Evolutionary conservation across 2,888 invertebrate genomes (phyloP).

Genomic region (Agrotis segetum): DNA sequence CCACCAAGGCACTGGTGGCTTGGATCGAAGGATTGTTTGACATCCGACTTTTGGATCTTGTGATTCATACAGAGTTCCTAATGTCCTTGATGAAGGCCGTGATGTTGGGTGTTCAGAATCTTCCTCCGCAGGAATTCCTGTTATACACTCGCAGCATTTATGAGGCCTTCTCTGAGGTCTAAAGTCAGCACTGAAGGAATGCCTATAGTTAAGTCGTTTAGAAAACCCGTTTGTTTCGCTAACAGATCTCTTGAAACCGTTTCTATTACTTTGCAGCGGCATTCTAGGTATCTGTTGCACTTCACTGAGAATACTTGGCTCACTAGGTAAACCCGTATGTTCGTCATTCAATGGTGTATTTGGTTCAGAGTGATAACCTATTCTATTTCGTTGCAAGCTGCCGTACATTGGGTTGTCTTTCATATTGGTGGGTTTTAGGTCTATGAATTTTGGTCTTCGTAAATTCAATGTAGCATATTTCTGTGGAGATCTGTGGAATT

Average conservation of each 20-base stretch:
- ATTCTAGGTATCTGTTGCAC: slow-evolving; percentile 87
- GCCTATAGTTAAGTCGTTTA: slow-evolving; percentile 87
- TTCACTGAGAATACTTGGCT: slow-evolving; percentile 82
- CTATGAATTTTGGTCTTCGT: slow-evolving; percentile 88
- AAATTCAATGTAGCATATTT: slow-evolving; percentile 88
- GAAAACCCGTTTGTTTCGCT: slow-evolving; percentile 88
- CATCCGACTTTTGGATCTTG: slow-evolving; percentile 93
- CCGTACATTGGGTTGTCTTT: slow-evolving; percentile 84
- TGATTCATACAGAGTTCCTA: slow-evolving; percentile 88
- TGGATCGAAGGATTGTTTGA: slow-evolving; percentile 92
- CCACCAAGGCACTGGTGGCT: slow-evolving; percentile 96
- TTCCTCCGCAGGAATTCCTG: slow-evolving; percentile 85
- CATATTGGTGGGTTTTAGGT: slow-evolving; percentile 78
- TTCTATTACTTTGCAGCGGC: slow-evolving; percentile 86
- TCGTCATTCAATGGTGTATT: slow-evolving; percentile 86
- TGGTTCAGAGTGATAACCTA: slow-evolving; percentile 89
- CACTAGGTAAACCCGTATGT: slow-evolving; percentile 76
- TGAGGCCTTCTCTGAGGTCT: slow-evolving; percentile 85
- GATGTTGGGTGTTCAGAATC: slow-evolving; percentile 76
- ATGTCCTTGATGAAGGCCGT: slow-evolving; percentile 82
- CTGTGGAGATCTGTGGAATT: slow-evolving; percentile 88
- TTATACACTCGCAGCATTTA: slow-evolving; percentile 89
- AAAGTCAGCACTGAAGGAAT: slow-evolving; percentile 88
- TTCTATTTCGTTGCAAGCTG: slow-evolving; percentile 84
- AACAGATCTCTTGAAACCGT: slow-evolving; percentile 85